A percentile compares a stretch with the other conserved stretches of the same genome.
phyloP scores from a whole-genome alignment of 2,888 invertebrate species.

The Cerceris ruficornis region DNA sequence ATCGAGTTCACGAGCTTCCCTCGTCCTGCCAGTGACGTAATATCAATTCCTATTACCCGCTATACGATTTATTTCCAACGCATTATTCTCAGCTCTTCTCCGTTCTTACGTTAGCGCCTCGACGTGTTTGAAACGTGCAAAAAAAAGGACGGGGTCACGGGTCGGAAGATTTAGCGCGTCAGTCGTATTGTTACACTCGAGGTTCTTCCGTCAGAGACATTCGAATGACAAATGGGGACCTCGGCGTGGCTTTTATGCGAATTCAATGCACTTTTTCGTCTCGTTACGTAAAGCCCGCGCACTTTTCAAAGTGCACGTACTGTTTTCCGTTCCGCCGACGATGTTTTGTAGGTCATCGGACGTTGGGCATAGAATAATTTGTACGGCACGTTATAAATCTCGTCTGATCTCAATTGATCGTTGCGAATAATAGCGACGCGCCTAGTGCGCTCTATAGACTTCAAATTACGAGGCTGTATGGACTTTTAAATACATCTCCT shows the following conservation, averaged over 20 bases:
- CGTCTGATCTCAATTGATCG: constrained; percentile 25
- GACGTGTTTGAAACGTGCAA: background rate
- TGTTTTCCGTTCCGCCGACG: constrained; percentile 15
- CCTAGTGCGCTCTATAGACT: background rate
- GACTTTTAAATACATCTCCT: too few species aligned
- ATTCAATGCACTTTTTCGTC: background rate
- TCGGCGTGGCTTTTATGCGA: background rate
- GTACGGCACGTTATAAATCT: constrained; percentile 19
- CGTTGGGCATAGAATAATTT: constrained; percentile 13
- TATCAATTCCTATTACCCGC: too few species aligned
- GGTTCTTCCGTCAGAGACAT: too few species aligned
- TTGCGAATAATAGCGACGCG: background rate
- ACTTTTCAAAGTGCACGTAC: constrained; percentile 17
- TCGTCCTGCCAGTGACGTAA: too few species aligned
- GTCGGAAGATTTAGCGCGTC: background rate
- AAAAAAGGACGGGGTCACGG: background rate
- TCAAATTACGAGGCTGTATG: background rate
- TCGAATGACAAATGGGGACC: background rate
- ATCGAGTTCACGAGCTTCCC: too few species aligned
- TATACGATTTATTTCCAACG: too few species aligned
- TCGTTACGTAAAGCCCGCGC: constrained; percentile 3
- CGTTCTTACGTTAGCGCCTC: too few species aligned
- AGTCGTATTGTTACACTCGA: background rate
- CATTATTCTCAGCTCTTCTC: too few species aligned
- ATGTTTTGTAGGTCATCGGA: constrained; percentile 39